phyloP scores from a whole-genome alignment of 2,113 vertebrate species.

The Isurus oxyrinchus region DNA sequence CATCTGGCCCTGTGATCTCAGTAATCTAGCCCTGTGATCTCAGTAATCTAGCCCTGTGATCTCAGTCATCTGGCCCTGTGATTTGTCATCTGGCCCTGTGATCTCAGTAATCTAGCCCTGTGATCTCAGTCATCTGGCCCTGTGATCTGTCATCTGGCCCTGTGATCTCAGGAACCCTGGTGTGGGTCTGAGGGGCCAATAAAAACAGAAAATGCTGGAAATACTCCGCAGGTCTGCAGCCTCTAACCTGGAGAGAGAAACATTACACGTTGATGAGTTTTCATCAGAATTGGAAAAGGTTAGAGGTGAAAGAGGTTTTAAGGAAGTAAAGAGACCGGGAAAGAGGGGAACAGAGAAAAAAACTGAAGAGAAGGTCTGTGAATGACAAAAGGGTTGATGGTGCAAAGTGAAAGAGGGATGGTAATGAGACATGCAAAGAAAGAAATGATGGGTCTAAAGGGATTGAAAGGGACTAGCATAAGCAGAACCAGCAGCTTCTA shows the following conservation, averaged over 20 bases:
- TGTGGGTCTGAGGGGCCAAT: too few relatives aligned
- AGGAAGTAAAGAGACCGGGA: background rate
- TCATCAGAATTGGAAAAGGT: background rate
- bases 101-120: background rate
- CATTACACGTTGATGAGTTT: background rate
- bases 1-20: too few relatives aligned
- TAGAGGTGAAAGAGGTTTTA: background rate
- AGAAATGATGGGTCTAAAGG: too few relatives aligned
- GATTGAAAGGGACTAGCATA: too few relatives aligned
- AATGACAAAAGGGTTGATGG: background rate
- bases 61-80: background rate
- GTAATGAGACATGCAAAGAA: background rate
- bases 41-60: too few relatives aligned
- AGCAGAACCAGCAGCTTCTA: too few relatives aligned
- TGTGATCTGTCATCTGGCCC: background rate
- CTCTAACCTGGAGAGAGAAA: too few relatives aligned
- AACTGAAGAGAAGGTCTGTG: too few relatives aligned
- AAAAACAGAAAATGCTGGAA: too few relatives aligned
- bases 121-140: background rate
- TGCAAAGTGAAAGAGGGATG: background rate
- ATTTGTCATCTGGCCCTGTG: background rate
- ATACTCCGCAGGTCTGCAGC: too few relatives aligned
- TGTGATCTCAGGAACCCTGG: background rate
- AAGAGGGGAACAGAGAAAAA: too few relatives aligned
- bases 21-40: too few relatives aligned